phyloP scores from a whole-genome alignment of 1,140 invertebrate species.

The Bombus superbus region DNA sequence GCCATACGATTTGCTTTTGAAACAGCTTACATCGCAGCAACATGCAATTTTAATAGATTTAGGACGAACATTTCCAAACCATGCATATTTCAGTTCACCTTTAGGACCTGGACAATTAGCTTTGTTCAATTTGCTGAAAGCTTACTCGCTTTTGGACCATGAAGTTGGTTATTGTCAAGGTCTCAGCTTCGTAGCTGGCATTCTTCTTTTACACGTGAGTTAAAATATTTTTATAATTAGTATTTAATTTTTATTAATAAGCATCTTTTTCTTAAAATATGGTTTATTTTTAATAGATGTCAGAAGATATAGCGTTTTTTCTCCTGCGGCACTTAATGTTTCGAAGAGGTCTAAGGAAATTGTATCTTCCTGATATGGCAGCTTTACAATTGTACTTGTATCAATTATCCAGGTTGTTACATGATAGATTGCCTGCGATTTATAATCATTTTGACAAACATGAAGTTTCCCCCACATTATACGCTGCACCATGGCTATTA shows the following conservation, averaged over 20 bases:
- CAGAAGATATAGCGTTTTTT: constrained; percentile 94
- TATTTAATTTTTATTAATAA: neutral
- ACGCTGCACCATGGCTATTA: constrained; percentile 97
- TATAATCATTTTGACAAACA: constrained; percentile 94
- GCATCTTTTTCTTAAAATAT: neutral
- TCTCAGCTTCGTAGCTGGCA: constrained; percentile 96
- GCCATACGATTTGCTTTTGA: constrained; percentile 91
- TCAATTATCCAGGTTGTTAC: constrained; percentile 95
- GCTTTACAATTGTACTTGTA: constrained; percentile 96
- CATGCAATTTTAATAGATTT: constrained; percentile 97
- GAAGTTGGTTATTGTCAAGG: constrained; percentile 98
- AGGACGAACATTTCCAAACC: constrained; percentile 96
- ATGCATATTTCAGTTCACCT: constrained; percentile 94
- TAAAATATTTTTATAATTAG: neutral
- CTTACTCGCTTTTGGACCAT: constrained; percentile 96
- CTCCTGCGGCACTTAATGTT: constrained; percentile 96
- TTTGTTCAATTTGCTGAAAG: constrained; percentile 97
- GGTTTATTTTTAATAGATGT: constrained; percentile 86
- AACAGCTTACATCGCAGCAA: constrained; percentile 95
- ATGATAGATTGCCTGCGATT: constrained; percentile 93
- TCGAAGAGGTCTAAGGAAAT: constrained; percentile 91
- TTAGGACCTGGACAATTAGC: constrained; percentile 95
- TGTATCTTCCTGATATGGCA: constrained; percentile 97
- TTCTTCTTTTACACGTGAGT: constrained; percentile 95
- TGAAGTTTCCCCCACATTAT: constrained; percentile 96